Evolutionary conservation across 2,888 invertebrate genomes (phyloP).

Genomic region (Tubulanus polymorphus): DNA sequence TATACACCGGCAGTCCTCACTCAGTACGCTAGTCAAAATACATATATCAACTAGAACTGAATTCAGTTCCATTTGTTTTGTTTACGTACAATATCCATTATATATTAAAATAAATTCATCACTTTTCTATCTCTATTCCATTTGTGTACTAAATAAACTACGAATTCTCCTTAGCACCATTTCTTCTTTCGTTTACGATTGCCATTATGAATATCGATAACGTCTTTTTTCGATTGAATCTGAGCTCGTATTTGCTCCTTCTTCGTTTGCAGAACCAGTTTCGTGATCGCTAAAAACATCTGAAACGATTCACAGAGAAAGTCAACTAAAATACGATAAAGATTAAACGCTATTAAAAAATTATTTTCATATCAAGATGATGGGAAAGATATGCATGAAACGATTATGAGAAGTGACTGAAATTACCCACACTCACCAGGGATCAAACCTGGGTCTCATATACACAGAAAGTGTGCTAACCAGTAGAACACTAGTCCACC

Average conservation of each 20-base stretch:
- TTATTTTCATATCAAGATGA: neutral
- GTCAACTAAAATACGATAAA: neutral
- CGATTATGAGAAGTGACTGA: neutral
- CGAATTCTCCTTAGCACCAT: slow-evolving; percentile 10
- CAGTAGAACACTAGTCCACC: no score
- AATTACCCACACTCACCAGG: no score
- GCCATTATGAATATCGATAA: neutral
- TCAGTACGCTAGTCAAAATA: no score
- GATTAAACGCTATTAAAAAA: neutral
- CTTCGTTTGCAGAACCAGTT: slow-evolving; percentile 81
- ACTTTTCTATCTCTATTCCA: no score
- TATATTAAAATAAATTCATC: no score
- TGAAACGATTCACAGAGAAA: slow-evolving; percentile 36
- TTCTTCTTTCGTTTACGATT: slow-evolving; percentile 12
- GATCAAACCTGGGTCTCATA: no score
- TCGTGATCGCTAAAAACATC: slow-evolving; percentile 71
- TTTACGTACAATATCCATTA: no score
- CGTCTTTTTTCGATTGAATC: slow-evolving; percentile 16
- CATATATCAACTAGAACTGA: no score
- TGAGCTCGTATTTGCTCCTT: slow-evolving; percentile 53
- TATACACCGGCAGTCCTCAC: no score
- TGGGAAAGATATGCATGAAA: neutral
- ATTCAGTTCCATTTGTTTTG: no score
- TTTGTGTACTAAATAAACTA: no score
- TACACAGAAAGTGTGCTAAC: no score